phyloP scores from a whole-genome alignment of 1,140 invertebrate genomes.

The Marisa cornuarietis region DNA sequence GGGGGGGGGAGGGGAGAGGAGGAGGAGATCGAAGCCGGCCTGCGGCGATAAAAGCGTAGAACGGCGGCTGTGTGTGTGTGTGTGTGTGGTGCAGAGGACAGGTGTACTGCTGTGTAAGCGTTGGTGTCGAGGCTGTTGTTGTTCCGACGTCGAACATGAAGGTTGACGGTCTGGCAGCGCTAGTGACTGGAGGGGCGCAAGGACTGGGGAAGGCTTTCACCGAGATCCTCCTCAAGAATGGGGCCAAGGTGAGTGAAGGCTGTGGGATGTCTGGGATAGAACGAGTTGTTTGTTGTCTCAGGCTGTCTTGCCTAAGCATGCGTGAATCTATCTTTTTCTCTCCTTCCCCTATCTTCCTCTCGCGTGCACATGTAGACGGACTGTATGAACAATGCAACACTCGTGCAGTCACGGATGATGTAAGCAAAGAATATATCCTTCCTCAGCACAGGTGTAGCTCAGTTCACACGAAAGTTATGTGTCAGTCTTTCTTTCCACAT shows the following conservation, averaged over 20 bases:
- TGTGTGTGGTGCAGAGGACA: too few relatives aligned
- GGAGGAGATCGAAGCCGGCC: too few relatives aligned
- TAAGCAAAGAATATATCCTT: too few relatives aligned
- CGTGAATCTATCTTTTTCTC: not conserved
- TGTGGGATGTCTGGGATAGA: too few relatives aligned
- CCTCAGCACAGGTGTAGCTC: not conserved
- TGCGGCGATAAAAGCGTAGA: too few relatives aligned
- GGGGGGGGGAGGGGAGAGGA: too few relatives aligned
- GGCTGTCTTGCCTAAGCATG: not conserved
- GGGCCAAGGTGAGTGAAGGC: slow-evolving; percentile 72
- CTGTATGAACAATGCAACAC: not conserved
- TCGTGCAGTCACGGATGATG: too few relatives aligned
- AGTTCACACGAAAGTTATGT: not conserved
- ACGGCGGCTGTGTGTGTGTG: too few relatives aligned
- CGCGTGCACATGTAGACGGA: not conserved
- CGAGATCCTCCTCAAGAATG: slow-evolving; percentile 76
- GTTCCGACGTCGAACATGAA: slow-evolving; percentile 1
- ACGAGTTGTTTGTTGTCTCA: not conserved
- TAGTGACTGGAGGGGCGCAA: slow-evolving; percentile 78
- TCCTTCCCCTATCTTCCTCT: not conserved
- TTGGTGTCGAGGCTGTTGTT: too few relatives aligned
- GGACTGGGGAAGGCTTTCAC: slow-evolving; percentile 78
- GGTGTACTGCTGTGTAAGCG: too few relatives aligned
- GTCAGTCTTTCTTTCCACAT: not conserved
- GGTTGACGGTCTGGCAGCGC: slow-evolving; percentile 72